Conservation (phyloP, 2,797 vertebrate genomes). For the Manis crassicaudata region DNA sequence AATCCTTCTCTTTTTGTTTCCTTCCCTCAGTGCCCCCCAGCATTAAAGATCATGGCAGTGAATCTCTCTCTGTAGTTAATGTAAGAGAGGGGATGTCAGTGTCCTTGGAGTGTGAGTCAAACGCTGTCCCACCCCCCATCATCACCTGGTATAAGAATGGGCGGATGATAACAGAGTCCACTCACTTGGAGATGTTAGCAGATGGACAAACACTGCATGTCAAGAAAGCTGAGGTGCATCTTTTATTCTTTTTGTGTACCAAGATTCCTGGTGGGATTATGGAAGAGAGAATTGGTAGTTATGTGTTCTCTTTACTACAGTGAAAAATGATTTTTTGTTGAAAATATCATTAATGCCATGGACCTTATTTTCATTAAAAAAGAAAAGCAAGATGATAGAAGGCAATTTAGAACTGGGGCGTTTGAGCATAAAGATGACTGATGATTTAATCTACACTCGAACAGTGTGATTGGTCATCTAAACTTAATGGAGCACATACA, state of each 20-base stretch:
- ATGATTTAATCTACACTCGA: constrained; percentile 54
- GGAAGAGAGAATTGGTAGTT: neutral
- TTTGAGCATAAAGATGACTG: constrained; percentile 67
- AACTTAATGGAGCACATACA: constrained; percentile 72
- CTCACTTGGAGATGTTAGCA: constrained; percentile 86
- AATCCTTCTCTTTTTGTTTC: constrained; percentile 57
- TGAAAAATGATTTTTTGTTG: neutral
- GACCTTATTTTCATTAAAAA: neutral
- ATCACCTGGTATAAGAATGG: constrained; percentile 97
- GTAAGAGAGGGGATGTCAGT: constrained; percentile 88
- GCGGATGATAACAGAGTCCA: constrained; percentile 86
- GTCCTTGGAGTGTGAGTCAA: constrained; percentile 93
- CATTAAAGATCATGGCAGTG: constrained; percentile 90
- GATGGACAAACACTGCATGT: constrained; percentile 90
- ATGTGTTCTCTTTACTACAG: neutral
- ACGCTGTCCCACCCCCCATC: constrained; percentile 93
- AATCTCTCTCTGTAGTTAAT: constrained; percentile 89
- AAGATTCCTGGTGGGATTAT: neutral
- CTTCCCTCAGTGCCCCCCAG: constrained; percentile 92
- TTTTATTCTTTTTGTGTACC: constrained; percentile 20
- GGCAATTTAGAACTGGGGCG: constrained; percentile 39
- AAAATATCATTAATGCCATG: neutral
- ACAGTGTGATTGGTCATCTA: constrained; percentile 66
- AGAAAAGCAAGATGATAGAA: constrained; percentile 16
- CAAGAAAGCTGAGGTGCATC: constrained; percentile 90